These are phyloP conservation scores for Spea multiplicata DNA, from an alignment of 2,113 vertebrate species.

Conservation along the genomic window DNA sequence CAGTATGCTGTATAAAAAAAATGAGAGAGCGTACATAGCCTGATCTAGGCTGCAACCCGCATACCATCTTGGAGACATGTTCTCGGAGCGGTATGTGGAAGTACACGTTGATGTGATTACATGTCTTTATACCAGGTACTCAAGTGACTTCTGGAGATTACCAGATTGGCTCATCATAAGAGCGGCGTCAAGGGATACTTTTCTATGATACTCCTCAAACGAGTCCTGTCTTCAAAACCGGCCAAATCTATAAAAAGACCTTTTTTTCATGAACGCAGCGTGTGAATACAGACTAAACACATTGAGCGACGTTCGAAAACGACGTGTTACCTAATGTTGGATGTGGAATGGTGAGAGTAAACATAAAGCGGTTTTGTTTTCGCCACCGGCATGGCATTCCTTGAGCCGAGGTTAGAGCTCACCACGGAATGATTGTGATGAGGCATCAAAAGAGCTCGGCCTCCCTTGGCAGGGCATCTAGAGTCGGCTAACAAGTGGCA, in stretches of 20 bases:
- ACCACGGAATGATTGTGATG: slow-evolving; percentile 36
- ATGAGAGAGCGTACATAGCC: too few species aligned
- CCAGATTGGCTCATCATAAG: slow-evolving; percentile 18
- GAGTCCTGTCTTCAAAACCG: background rate
- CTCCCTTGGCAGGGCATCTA: slow-evolving; percentile 41
- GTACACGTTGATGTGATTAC: slow-evolving; percentile 37
- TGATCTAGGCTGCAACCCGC: background rate
- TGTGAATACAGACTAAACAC: slow-evolving; percentile 9
- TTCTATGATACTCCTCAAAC: background rate
- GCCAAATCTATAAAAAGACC: background rate
- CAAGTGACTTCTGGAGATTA: slow-evolving; percentile 46
- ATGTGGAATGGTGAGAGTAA: slow-evolving; percentile 12
- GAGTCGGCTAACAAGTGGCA: slow-evolving; percentile 48
- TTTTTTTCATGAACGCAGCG: background rate
- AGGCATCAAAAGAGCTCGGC: slow-evolving; percentile 37
- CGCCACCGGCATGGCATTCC: slow-evolving; percentile 8
- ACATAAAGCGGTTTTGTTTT: slow-evolving; percentile 29
- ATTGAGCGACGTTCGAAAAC: background rate
- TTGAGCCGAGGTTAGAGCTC: slow-evolving; percentile 22
- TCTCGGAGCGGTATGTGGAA: slow-evolving; percentile 28
- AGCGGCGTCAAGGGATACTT: background rate
- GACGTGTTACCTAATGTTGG: slow-evolving; percentile 10
- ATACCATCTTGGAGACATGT: slow-evolving; percentile 31
- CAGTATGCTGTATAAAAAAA: too few species aligned
- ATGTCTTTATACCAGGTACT: slow-evolving; percentile 37